A percentile compares a stretch with the other conserved stretches of the same genome.
phyloP scores from a whole-genome alignment of 2,113 vertebrate genomes.

The Elaphurus davidianus region DNA sequence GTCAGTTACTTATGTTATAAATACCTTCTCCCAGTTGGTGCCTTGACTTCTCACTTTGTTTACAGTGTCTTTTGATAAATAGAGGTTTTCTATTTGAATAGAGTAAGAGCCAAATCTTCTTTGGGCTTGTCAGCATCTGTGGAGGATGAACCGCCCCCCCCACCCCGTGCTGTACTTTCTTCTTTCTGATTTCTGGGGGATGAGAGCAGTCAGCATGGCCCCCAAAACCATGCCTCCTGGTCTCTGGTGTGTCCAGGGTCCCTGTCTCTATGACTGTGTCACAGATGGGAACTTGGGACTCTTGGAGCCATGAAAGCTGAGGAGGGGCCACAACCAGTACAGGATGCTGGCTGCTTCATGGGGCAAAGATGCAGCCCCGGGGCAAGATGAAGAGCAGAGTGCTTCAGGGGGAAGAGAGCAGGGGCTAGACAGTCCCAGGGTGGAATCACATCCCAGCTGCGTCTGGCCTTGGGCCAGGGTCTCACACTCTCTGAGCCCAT shows the following conservation, averaged over 20 bases:
- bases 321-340: background rate
- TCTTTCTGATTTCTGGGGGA: background rate
- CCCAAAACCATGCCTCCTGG: background rate
- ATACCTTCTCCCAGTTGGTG: background rate
- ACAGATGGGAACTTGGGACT: background rate
- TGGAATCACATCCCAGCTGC: background rate
- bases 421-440: background rate
- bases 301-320: background rate
- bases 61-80: background rate
- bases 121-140: background rate
- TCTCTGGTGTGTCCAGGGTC: background rate
- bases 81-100: background rate
- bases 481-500: background rate
- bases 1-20: background rate
- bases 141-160: too few species aligned
- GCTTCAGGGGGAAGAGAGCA: accelerated
- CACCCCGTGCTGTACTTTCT: background rate
- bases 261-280: background rate
- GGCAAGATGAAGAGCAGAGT: background rate
- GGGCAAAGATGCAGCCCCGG: background rate
- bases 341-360: accelerated
- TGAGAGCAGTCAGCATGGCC: background rate
- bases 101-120: background rate
- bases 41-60: background rate
- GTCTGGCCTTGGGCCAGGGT: background rate